A percentile compares a stretch with the other conserved stretches of the same genome.
These are phyloP conservation scores for Mechanitis mazaeus DNA, from an alignment of 2,888 invertebrate genomes.

Conservation along the genomic window DNA sequence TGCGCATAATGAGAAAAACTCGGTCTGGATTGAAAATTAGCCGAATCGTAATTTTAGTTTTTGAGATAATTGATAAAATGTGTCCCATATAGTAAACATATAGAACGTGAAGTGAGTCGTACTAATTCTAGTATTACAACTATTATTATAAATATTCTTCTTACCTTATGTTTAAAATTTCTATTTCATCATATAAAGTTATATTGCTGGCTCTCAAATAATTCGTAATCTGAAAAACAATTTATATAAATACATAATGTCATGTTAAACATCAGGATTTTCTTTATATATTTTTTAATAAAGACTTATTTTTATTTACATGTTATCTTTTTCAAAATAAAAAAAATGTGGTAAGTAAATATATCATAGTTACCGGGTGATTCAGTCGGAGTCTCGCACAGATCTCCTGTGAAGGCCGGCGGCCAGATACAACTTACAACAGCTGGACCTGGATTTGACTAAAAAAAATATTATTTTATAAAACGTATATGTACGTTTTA, in stretches of 20 bases:
- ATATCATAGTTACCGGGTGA: conserved; percentile 51
- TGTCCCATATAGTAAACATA: no score
- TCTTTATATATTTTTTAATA: background rate
- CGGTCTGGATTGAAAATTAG: no score
- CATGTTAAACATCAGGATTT: background rate
- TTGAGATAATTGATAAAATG: no score
- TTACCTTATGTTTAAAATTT: conserved; percentile 83
- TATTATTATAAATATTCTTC: conserved; percentile 28
- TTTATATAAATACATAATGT: no score
- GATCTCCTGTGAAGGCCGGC: conserved; percentile 73
- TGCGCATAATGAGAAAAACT: no score
- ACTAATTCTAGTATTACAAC: no score
- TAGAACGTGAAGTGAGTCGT: no score
- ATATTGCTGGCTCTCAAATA: conserved; percentile 81
- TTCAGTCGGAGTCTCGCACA: conserved; percentile 80
- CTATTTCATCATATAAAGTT: conserved; percentile 78
- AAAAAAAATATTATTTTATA: conserved; percentile 27
- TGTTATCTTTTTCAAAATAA: no score
- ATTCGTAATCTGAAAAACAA: conserved; percentile 77
- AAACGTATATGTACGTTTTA: no score
- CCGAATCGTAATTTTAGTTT: no score
- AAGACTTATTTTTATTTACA: no score
- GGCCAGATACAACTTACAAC: conserved; percentile 84
- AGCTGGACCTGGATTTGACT: conserved; percentile 87
- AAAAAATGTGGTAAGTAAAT: no score